Percentiles rank a stretch among this genome's conserved stretches.
Evolutionary conservation across 1,140 invertebrate species (phyloP).

Genomic region (Sarcophaga peregrina): DNA sequence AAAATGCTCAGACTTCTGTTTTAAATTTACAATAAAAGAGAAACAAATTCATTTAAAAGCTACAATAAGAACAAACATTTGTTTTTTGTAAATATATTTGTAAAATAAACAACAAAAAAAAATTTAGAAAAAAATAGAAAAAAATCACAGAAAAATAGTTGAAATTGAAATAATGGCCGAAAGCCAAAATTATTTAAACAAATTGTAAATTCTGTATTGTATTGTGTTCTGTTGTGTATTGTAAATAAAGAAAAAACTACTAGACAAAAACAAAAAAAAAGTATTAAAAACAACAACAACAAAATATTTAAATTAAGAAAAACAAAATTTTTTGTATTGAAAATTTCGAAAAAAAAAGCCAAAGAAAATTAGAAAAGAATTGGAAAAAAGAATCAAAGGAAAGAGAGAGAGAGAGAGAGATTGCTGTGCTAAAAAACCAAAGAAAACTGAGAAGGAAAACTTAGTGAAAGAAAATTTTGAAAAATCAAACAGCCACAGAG

Average conservation of each 20-base stretch:
- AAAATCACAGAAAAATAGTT: slow-evolving; percentile 4
- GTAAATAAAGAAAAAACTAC: slow-evolving; percentile 47
- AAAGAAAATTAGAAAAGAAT: neutral
- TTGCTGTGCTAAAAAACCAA: neutral
- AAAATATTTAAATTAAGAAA: neutral
- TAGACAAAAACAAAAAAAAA: slow-evolving; percentile 19
- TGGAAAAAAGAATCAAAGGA: neutral
- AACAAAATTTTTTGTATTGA: slow-evolving; percentile 28
- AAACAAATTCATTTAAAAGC: neutral
- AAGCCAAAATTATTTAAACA: slow-evolving; percentile 48
- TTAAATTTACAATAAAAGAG: neutral
- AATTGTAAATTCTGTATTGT: slow-evolving; percentile 47
- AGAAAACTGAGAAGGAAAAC: neutral
- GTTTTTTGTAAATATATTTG: neutral
- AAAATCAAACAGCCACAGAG: too few relatives aligned
- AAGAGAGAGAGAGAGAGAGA: neutral
- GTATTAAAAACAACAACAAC: neutral
- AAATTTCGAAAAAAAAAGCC: neutral
- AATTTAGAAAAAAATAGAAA: neutral
- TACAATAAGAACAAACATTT: slow-evolving; percentile 2
- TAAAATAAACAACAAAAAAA: slow-evolving; percentile 2
- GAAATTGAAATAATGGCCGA: slow-evolving; percentile 14
- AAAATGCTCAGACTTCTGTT: neutral
- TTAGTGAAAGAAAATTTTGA: too few relatives aligned
- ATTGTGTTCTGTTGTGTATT: neutral